These are phyloP conservation scores for Pyrocephalus nanus DNA, from an alignment of 2,797 vertebrate species.

Conservation along the genomic window DNA sequence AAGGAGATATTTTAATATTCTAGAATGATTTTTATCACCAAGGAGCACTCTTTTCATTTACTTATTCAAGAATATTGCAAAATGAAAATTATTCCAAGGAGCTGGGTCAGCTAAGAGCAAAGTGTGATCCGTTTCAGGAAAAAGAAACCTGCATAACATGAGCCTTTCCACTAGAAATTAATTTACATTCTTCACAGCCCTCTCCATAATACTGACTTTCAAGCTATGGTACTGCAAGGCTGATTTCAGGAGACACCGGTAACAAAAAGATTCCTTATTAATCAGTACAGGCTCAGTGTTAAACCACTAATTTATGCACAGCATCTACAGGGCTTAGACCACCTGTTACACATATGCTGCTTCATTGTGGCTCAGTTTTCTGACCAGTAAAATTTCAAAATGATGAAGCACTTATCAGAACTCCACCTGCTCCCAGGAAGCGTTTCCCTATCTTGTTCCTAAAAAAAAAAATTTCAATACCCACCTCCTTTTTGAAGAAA, in stretches of 20 bases:
- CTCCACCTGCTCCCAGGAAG: not conserved
- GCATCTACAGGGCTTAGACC: conserved; percentile 52
- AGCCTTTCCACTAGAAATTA: not conserved
- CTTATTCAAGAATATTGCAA: not conserved
- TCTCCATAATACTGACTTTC: not conserved
- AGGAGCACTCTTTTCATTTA: not conserved
- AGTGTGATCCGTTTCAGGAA: not conserved
- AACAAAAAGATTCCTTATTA: conserved; percentile 30
- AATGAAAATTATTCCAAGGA: not conserved
- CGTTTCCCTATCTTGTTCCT: not conserved
- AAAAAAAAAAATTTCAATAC: not conserved
- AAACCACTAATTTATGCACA: conserved; percentile 58
- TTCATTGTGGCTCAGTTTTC: conserved; percentile 40
- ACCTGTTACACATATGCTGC: conserved; percentile 62
- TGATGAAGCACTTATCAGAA: not conserved
- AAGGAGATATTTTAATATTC: not conserved
- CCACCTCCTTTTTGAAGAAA: not conserved
- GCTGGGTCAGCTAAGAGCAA: not conserved
- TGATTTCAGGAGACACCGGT: conserved; percentile 12
- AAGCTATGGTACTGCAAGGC: not conserved
- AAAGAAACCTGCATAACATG: not conserved
- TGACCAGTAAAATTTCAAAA: conserved; percentile 4
- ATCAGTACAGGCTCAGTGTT: conserved; percentile 18
- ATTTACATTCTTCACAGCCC: not conserved
- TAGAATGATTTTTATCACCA: not conserved